Evolutionary conservation across 1,140 invertebrate genomes (phyloP).

Genomic region (Harpegnathos saltator): DNA sequence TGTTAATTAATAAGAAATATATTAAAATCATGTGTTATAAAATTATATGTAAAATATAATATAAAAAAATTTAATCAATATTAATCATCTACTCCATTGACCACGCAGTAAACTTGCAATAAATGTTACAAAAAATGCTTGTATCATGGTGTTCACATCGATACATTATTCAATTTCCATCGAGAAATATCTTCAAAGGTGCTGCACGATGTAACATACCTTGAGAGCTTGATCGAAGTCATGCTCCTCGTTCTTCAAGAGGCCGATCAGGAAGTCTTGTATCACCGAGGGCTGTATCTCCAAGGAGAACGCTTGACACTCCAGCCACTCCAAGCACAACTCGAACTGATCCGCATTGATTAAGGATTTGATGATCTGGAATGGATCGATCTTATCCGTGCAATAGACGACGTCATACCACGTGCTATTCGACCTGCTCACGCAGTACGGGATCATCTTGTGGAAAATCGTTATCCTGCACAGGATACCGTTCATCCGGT

Average conservation of each 20-base stretch:
- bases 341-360: constrained; percentile 86
- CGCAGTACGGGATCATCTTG: constrained; percentile 82
- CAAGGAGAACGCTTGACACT: constrained; percentile 83
- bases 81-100: too few species aligned
- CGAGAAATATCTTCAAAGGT: too few species aligned
- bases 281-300: constrained; percentile 78
- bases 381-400: constrained; percentile 79
- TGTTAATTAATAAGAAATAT: too few species aligned
- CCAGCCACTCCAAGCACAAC: constrained; percentile 88
- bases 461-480: constrained; percentile 82
- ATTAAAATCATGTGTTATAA: too few species aligned
- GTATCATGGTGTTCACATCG: too few species aligned
- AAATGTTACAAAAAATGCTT: too few species aligned
- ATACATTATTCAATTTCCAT: too few species aligned
- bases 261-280: constrained; percentile 78
- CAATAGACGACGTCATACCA: constrained; percentile 85
- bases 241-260: constrained; percentile 75
- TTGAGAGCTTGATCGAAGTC: constrained; percentile 79
- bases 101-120: too few species aligned
- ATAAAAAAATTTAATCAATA: too few species aligned
- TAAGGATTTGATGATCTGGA: constrained; percentile 76
- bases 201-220: constrained; percentile 53
- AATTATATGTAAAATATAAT: too few species aligned
- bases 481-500: constrained; percentile 82
- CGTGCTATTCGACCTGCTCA: constrained; percentile 70